A percentile compares a stretch with the other conserved stretches of the same genome.
Conservation (phyloP, 2,113 vertebrate species). For the Rafetus swinhoei region DNA sequence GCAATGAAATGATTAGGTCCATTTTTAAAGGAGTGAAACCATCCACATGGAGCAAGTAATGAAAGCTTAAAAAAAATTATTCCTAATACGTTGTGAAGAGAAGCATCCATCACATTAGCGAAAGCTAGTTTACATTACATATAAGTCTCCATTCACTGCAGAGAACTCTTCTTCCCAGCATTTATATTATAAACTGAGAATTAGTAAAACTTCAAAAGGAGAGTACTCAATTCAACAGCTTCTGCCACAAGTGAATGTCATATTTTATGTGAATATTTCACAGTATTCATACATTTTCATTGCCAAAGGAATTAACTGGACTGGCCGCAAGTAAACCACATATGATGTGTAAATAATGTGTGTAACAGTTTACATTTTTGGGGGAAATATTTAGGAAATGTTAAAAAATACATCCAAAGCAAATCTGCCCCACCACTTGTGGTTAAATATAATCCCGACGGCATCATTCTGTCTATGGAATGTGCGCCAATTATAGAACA, state of each 20-base stretch:
- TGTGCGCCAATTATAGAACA: neutral
- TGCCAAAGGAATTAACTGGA: conserved; percentile 18
- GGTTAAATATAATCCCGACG: neutral
- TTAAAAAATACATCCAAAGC: neutral
- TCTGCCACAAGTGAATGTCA: neutral
- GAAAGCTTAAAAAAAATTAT: neutral
- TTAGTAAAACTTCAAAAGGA: conserved; percentile 33
- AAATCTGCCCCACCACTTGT: neutral
- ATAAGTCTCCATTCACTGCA: neutral
- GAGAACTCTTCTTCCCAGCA: conserved; percentile 6
- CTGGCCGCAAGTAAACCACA: neutral
- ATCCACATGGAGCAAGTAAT: neutral
- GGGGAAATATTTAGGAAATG: neutral
- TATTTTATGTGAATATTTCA: neutral
- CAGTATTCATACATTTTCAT: conserved; percentile 8
- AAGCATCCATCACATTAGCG: neutral
- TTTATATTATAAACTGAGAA: neutral
- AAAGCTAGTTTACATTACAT: neutral
- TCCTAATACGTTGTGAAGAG: neutral
- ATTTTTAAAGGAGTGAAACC: neutral
- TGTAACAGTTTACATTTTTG: neutral
- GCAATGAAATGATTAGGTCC: neutral
- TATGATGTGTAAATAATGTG: neutral
- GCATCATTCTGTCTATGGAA: neutral
- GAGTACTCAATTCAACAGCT: neutral